phyloP scores from a whole-genome alignment of 1,140 invertebrate genomes.

The Drosophila paulistorum region DNA sequence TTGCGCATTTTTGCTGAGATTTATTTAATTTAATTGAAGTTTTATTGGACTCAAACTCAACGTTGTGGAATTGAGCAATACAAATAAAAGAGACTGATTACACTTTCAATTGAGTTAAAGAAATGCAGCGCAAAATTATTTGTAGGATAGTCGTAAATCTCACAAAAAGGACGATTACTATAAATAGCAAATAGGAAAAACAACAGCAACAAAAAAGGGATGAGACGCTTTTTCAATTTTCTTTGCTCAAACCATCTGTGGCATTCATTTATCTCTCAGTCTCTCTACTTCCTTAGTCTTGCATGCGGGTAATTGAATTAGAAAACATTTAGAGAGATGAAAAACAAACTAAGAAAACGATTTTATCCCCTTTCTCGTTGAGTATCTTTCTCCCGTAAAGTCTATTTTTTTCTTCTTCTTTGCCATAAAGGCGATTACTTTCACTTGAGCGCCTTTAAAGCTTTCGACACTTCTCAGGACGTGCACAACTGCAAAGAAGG shows the following conservation, averaged over 20 bases:
- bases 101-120: slow-evolving; percentile 14
- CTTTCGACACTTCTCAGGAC: slow-evolving; percentile 55
- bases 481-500: slow-evolving; percentile 33
- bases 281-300: slow-evolving; percentile 35
- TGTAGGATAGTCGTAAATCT: slow-evolving; percentile 1
- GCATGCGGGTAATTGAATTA: slow-evolving; percentile 65
- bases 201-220: background rate
- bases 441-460: slow-evolving; percentile 69
- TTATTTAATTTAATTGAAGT: slow-evolving; percentile 82
- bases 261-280: slow-evolving; percentile 21
- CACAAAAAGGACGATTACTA: background rate
- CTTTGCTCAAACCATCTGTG: background rate
- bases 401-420: background rate
- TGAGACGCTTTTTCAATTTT: slow-evolving; percentile 15
- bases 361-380: slow-evolving; percentile 1
- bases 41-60: slow-evolving; percentile 63
- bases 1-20: slow-evolving; percentile 70
- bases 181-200: background rate
- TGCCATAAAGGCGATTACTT: slow-evolving; percentile 60
- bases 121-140: slow-evolving; percentile 15
- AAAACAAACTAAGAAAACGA: slow-evolving; percentile 41
- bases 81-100: slow-evolving; percentile 20
- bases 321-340: slow-evolving; percentile 56
- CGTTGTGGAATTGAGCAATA: slow-evolving; percentile 57
- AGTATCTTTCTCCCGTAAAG: background rate